These are phyloP conservation scores for Eleginops maclovinus DNA, from an alignment of 2,113 vertebrate species.

Conservation along the genomic window DNA sequence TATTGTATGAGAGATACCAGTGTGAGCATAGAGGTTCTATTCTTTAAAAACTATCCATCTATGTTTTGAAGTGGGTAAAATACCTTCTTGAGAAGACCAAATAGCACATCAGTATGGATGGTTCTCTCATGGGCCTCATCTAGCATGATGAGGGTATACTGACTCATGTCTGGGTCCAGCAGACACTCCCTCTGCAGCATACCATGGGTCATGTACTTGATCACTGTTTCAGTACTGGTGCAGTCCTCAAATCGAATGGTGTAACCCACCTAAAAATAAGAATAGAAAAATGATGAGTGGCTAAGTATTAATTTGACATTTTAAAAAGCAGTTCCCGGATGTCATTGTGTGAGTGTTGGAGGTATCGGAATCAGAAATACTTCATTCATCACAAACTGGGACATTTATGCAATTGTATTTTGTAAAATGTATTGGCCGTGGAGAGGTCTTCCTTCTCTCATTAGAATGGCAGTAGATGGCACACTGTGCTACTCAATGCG, in stretches of 20 bases:
- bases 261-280: conserved; percentile 89
- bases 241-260: conserved; percentile 95
- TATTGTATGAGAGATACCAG: no score
- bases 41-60: not conserved
- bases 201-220: conserved; percentile 97
- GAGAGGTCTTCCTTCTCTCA: no score
- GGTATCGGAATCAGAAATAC: no score
- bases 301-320: no score
- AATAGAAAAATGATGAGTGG: no score
- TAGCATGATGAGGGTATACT: conserved; percentile 93
- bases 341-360: no score
- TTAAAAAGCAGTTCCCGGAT: no score
- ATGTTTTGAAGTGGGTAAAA: not conserved
- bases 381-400: no score
- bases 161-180: conserved; percentile 91
- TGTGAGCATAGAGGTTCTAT: not conserved
- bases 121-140: conserved; percentile 94
- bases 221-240: conserved; percentile 93
- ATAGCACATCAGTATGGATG: conserved; percentile 94
- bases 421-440: no score
- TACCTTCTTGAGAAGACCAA: conserved; percentile 94
- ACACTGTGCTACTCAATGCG: no score
- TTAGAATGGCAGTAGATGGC: no score
- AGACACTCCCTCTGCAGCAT: conserved; percentile 93
- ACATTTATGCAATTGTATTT: no score